Evolutionary conservation across 1,140 invertebrate species (phyloP).

Genomic region (Drosophila malerkotliana): DNA sequence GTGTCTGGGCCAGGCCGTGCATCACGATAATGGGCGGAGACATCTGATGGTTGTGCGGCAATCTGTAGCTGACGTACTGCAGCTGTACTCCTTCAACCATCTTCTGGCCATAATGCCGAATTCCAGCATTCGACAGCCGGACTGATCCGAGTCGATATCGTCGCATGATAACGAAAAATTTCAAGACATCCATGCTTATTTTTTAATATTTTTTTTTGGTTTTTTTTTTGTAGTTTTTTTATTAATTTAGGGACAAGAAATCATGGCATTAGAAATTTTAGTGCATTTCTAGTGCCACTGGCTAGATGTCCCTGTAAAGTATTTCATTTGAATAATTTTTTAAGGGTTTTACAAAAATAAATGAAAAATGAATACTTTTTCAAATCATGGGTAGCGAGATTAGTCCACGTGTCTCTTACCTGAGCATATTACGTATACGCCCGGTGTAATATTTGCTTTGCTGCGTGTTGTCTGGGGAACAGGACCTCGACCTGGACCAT

Average conservation of each 20-base stretch:
- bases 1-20: conserved; percentile 93
- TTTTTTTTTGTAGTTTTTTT: too few relatives aligned
- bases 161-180: conserved; percentile 12
- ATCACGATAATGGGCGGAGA: conserved; percentile 89
- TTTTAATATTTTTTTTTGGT: too few relatives aligned
- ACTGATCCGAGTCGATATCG: background rate
- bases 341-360: background rate
- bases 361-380: background rate
- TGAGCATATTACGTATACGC: conserved; percentile 25
- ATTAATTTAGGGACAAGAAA: too few relatives aligned
- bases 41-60: conserved; percentile 19
- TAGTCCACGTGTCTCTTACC: background rate
- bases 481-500: conserved; percentile 2
- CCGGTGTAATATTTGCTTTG: background rate
- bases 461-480: conserved; percentile 3
- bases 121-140: too few relatives aligned
- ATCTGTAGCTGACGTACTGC: conserved; percentile 23
- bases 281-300: too few relatives aligned
- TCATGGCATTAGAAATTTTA: too few relatives aligned
- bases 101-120: too few relatives aligned
- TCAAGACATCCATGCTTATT: background rate
- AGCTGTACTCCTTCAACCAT: background rate
- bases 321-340: background rate
- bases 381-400: background rate
- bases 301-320: background rate